Evolutionary conservation across 2,888 invertebrate species (phyloP), one percentile per base, ranked within the genome.

Genomic region (Caenorhabditis doughertyi): DNA sequence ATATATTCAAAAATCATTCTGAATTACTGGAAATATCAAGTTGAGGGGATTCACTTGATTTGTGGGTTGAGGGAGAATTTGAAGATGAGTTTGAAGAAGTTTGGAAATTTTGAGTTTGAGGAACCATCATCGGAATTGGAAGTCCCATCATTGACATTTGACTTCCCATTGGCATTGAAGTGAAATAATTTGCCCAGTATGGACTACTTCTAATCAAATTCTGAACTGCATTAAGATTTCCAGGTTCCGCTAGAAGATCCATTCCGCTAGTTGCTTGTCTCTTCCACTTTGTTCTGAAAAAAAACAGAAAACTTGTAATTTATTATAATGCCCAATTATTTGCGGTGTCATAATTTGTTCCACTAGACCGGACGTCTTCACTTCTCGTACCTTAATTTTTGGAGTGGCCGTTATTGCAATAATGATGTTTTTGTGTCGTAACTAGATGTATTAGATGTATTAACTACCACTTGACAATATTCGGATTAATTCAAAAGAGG

Each of bases 221-320:
- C 84, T 98, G 94, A 92, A 99, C 96, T n/a, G 98, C 98, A 0
- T 97, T 97, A 93, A 96, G 97, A 93, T 98, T 98, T 9, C 97
- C 97, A 0, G 98, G 97, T 92, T 99, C 99, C 2, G 97, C 97
- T 74, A 99, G 93, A 49, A 99, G 94, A 92, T 99, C 99, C 88
- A 98, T 93, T 0, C 98, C 98, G 2, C 98, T 98, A 0, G 98
- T 97, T 18, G 98, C 97, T 93, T 98, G 98, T 1, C 98, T 95
- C 93, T 98, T 98, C 98, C 98, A 99, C 94, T 98, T 98, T 92
- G 98, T 98, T 93, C 97, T 96, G 94, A 42, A 86, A 87, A 44
- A 39, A n/a, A 18, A n/a, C 3, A 47, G 16, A 39, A 42, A 60
- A 60, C 23, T 55, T 29, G 23, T 76, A 58, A 58, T 58, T 23